These are phyloP conservation scores for Tapirus indicus DNA, from an alignment of 2,797 vertebrate genomes.

Conservation along the genomic window DNA sequence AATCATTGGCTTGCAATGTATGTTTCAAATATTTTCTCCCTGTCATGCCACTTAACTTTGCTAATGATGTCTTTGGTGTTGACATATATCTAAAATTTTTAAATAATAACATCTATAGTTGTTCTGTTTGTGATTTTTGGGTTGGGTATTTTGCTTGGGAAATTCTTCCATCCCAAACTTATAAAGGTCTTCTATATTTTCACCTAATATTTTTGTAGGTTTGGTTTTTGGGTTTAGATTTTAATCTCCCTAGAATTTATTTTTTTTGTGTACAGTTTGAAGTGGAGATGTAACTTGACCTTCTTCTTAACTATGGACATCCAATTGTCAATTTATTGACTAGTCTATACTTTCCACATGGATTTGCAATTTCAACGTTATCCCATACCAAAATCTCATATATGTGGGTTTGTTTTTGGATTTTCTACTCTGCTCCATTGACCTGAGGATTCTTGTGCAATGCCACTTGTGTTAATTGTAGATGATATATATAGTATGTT, in stretches of 20 bases:
- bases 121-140: not conserved
- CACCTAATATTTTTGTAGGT: not conserved
- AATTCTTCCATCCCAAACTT: not conserved
- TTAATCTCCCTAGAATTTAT: slow-evolving; percentile 20
- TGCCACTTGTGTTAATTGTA: not conserved
- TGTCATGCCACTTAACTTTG: not conserved
- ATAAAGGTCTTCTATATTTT: slow-evolving; percentile 5
- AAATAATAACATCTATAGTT: not conserved
- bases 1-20: not conserved
- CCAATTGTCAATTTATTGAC: not conserved
- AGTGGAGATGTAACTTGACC: not conserved
- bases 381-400: not conserved
- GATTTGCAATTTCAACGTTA: not conserved
- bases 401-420: not conserved
- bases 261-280: not conserved
- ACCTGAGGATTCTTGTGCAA: not conserved
- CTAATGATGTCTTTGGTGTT: not conserved
- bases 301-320: not conserved
- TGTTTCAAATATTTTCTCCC: slow-evolving; percentile 48
- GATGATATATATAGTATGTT: not conserved
- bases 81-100: not conserved
- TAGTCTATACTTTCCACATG: not conserved
- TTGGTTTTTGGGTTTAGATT: slow-evolving; percentile 24
- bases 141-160: not conserved
- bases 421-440: not conserved